Conservation (phyloP, 2,888 invertebrate species). For the Camponotus fellah region DNA sequence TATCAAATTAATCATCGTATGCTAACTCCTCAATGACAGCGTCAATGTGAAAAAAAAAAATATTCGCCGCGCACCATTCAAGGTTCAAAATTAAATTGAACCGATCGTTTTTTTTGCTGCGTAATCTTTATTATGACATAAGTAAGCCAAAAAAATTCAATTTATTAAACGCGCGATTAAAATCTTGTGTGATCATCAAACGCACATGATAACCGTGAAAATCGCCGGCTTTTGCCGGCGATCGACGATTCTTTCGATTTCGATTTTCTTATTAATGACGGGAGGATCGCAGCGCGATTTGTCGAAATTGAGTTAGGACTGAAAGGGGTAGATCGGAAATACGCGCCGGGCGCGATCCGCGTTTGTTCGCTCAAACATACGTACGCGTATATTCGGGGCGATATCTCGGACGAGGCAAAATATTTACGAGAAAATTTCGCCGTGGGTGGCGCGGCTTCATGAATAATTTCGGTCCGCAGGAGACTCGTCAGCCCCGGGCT, state of each 20-base stretch:
- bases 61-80: neutral
- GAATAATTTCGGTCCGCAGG: conserved; percentile 85
- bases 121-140: neutral
- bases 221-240: conserved; percentile 6
- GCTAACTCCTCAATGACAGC: neutral
- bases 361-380: conserved; percentile 41
- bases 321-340: neutral
- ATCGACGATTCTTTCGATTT: conserved; percentile 25
- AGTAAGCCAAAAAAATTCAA: conserved; percentile 2
- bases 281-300: neutral
- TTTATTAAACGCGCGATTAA: conserved; percentile 50
- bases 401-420: conserved; percentile 82
- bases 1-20: neutral
- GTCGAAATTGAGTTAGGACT: neutral
- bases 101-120: neutral
- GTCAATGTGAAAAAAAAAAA: neutral
- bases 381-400: conserved; percentile 53
- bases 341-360: neutral
- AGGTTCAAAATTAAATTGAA: conserved; percentile 19
- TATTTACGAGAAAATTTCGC: conserved; percentile 84
- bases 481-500: conserved; percentile 84
- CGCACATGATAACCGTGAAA: conserved; percentile 6
- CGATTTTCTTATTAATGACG: conserved; percentile 15
- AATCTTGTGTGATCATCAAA: conserved; percentile 37
- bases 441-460: conserved; percentile 82